Conservation (phyloP, 2,797 vertebrate species). For the Hypotaenidia philippensis region DNA sequence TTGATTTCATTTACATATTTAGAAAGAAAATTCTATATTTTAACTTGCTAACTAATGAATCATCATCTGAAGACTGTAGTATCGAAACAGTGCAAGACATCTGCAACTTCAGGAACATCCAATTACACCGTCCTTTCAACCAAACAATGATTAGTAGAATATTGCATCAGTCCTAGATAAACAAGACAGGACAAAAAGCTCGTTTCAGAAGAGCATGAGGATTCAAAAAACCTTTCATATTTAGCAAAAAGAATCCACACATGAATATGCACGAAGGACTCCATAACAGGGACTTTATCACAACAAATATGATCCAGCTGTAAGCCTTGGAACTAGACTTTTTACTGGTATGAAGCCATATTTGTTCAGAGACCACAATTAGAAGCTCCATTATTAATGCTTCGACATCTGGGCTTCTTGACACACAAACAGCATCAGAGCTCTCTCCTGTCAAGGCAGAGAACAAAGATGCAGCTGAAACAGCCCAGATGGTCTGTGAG, state of each 20-base stretch:
- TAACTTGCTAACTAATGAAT: not conserved
- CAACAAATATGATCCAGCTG: conserved; percentile 52
- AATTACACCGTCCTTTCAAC: not conserved
- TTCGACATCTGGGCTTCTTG: conserved; percentile 25
- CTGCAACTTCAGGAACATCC: not conserved
- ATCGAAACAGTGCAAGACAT: conserved; percentile 42
- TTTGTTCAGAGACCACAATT: conserved; percentile 29
- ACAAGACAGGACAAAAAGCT: conserved; percentile 20
- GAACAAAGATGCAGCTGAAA: not conserved
- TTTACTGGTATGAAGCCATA: conserved; percentile 44
- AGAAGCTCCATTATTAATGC: conserved; percentile 45
- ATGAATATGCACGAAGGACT: not conserved
- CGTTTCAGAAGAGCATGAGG: not conserved
- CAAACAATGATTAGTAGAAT: conserved; percentile 66
- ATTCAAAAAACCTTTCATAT: not conserved
- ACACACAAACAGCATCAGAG: not conserved
- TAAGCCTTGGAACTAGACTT: conserved; percentile 50
- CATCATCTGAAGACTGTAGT: conserved; percentile 12
- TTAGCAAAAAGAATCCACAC: conserved; percentile 35
- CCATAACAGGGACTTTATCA: conserved; percentile 48
- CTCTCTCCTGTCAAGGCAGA: not conserved
- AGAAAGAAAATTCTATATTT: conserved; percentile 60
- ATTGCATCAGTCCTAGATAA: conserved; percentile 65
- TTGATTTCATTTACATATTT: conserved; percentile 73
- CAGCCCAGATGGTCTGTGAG: not conserved